phyloP scores from a whole-genome alignment of 2,888 invertebrate genomes.

The Myopa tessellatipennis region DNA sequence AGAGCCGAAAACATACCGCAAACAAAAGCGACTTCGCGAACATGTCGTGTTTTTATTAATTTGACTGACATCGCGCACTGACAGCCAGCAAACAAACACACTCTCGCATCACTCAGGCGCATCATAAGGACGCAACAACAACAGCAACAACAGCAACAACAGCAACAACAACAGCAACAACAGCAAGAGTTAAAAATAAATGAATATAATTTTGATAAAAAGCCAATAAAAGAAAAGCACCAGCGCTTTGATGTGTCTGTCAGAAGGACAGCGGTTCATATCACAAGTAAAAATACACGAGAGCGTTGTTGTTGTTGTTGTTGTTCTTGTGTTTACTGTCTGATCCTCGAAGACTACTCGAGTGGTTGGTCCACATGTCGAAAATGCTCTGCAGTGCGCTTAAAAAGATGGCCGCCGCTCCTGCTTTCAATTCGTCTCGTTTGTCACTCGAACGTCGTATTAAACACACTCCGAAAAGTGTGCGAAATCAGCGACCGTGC shows the following conservation, averaged over 20 bases:
- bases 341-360: no score
- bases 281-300: no score
- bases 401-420: neutral
- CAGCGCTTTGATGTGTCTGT: neutral
- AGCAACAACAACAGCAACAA: neutral
- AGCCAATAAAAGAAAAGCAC: no score
- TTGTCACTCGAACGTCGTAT: conserved; percentile 1
- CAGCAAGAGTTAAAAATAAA: neutral
- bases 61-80: conserved; percentile 37
- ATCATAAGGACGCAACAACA: neutral
- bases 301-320: no score
- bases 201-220: neutral
- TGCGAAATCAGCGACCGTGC: neutral
- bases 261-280: neutral
- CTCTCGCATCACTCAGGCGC: neutral
- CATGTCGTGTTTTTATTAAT: conserved; percentile 42
- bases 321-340: no score
- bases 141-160: neutral
- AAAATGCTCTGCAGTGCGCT: no score
- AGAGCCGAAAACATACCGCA: neutral
- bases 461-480: neutral
- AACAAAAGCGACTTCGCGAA: conserved; percentile 29
- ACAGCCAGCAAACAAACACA: neutral
- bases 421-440: neutral
- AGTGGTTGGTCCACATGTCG: no score